Evolutionary conservation across 2,113 vertebrate species (phyloP).

Genomic region (Melanerpes aurifrons): DNA sequence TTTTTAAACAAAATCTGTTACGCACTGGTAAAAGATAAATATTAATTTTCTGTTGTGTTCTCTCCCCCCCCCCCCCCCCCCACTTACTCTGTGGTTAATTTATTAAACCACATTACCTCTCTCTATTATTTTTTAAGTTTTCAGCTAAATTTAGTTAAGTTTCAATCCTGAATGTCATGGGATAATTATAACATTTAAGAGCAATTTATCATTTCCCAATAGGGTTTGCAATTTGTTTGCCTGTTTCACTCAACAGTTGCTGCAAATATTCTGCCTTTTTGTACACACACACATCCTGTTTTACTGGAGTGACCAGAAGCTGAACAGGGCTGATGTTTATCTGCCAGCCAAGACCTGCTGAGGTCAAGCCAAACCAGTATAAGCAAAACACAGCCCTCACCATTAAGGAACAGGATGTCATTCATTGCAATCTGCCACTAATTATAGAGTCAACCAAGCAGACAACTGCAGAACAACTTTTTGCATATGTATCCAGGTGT

Average conservation of each 20-base stretch:
- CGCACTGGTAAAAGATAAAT: slow-evolving; percentile 38
- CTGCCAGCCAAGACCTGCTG: neutral
- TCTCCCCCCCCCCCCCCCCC: neutral
- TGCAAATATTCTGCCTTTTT: slow-evolving; percentile 2
- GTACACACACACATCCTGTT: neutral
- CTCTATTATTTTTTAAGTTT: slow-evolving; percentile 53
- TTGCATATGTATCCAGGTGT: neutral
- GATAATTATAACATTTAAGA: slow-evolving; percentile 74
- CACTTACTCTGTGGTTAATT: slow-evolving; percentile 51
- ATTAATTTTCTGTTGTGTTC: slow-evolving; percentile 43
- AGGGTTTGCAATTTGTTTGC: slow-evolving; percentile 56
- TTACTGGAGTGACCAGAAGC: slow-evolving; percentile 6
- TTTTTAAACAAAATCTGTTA: slow-evolving; percentile 53
- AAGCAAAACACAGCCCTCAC: neutral
- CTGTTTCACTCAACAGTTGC: neutral
- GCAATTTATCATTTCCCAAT: slow-evolving; percentile 73
- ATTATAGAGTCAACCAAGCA: neutral
- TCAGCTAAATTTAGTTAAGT: slow-evolving; percentile 70
- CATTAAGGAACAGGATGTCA: neutral
- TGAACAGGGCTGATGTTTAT: neutral
- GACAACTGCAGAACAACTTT: neutral
- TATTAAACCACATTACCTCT: slow-evolving; percentile 55
- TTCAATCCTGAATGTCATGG: slow-evolving; percentile 64
- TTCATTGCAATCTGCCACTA: neutral
- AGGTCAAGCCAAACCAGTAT: neutral